Evolutionary conservation across 2,888 invertebrate genomes (phyloP), one percentile per base, ranked within the genome.

Genomic region (Gastracanthus pulcherrimus): DNA sequence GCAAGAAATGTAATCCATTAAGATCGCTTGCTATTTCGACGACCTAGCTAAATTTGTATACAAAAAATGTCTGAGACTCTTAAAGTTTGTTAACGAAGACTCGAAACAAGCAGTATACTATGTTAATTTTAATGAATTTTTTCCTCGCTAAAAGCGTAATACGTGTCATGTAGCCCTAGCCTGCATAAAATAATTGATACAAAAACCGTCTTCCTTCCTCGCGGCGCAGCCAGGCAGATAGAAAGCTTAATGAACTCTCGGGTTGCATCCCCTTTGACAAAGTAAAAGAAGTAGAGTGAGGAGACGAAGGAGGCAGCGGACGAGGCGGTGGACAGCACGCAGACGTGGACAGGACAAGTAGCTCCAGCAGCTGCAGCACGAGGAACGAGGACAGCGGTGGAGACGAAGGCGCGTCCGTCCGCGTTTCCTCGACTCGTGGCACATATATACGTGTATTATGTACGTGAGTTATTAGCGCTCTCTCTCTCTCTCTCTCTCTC

Each of bases 381-480:
- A 7, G 60, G 9, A 13, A 29, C 7, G 5, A 41, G 3, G 13
- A 41, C 13, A 41, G 2, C 41, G 13, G 41, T 45, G 7, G 11
- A 11, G 11, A n/a, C n/a, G n/a, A n/a, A 45, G n/a, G n/a, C n/a
- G n/a, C 13, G n/a, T 41, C 13, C n/a, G n/a, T 45, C 11, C 45
- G 45, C 45, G 45, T n/a, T n/a, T 41, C 45, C n/a, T n/a, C n/a
- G n/a, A n/a, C n/a, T n/a, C n/a, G n/a, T n/a, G n/a, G n/a, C n/a
- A n/a, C n/a, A n/a, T n/a, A 16, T n/a, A 38, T 38, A 13, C 3
- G 4, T 13, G 13, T 13, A 38, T 38, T 31, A 29, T 60, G 16
- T 51, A 69, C 69, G 51, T 19, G 58, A 55, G 71, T 58, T 58
- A 71, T 71, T 71, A 71, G 71, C 71, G 38, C 23, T 23, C 38